phyloP scores from a whole-genome alignment of 2,888 invertebrate species.

The Agriopis marginaria region DNA sequence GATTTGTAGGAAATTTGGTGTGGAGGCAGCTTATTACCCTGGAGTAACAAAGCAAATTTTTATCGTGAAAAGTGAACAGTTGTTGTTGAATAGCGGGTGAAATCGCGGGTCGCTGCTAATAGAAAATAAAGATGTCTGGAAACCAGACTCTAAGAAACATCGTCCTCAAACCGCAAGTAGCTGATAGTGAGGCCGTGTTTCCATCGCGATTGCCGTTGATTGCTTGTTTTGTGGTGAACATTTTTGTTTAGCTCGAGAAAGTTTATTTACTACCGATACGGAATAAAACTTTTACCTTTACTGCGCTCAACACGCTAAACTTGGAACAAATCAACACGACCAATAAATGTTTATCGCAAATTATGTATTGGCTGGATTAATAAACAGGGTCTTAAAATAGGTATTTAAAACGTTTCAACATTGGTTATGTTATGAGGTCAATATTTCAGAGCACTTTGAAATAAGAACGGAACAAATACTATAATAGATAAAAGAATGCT shows the following conservation, averaged over 20 bases:
- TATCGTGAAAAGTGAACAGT: too few relatives aligned
- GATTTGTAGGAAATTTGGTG: too few relatives aligned
- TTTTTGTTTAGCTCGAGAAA: constrained; percentile 15
- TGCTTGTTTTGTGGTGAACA: not conserved
- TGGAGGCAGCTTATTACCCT: too few relatives aligned
- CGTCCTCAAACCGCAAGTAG: constrained; percentile 1
- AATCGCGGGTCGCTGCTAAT: too few relatives aligned
- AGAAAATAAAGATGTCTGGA: not conserved
- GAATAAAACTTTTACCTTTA: constrained; percentile 6
- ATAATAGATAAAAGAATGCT: constrained; percentile 20
- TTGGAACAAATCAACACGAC: not conserved
- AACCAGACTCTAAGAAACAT: constrained; percentile 6
- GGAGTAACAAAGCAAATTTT: too few relatives aligned
- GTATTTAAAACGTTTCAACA: not conserved
- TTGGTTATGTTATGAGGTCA: not conserved
- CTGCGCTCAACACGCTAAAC: constrained; percentile 1
- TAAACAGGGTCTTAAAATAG: not conserved
- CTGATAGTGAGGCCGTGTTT: not conserved
- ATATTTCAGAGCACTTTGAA: constrained; percentile 38
- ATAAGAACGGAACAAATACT: constrained; percentile 51
- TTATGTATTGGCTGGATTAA: not conserved
- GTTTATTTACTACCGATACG: constrained; percentile 4
- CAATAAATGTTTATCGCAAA: not conserved
- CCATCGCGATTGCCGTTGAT: not conserved
- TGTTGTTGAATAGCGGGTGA: too few relatives aligned